phyloP scores from a whole-genome alignment of 2,888 invertebrate species.

The Phortica magna region DNA sequence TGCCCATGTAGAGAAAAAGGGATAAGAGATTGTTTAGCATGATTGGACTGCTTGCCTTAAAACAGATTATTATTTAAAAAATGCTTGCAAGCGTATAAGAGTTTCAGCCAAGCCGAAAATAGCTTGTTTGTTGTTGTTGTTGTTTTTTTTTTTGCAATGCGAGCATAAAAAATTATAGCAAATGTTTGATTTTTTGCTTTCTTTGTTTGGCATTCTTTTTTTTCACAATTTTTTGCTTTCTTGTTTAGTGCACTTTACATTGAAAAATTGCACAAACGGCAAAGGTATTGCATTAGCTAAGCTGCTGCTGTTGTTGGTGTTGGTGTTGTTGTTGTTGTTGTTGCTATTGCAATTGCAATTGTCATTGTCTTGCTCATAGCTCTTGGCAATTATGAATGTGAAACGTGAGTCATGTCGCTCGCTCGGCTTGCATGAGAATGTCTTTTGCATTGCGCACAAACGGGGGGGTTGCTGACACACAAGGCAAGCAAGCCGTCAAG shows the following conservation, averaged over 20 bases:
- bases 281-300: conserved; percentile 18
- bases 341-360: conserved; percentile 22
- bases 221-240: background rate
- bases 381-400: conserved; percentile 30
- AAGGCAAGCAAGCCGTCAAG: too few relatives aligned
- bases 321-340: too few relatives aligned
- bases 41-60: too few relatives aligned
- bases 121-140: too few relatives aligned
- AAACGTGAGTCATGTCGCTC: conserved; percentile 14
- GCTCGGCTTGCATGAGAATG: conserved; percentile 54
- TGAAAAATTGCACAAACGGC: conserved; percentile 22
- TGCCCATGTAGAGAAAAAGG: too few relatives aligned
- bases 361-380: conserved; percentile 11
- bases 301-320: too few relatives aligned
- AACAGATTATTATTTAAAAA: too few relatives aligned
- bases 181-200: conserved; percentile 1
- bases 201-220: background rate
- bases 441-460: conserved; percentile 42
- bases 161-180: background rate
- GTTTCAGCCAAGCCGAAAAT: too few relatives aligned
- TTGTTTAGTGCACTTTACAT: conserved; percentile 11
- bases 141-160: background rate
- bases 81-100: too few relatives aligned
- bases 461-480: too few relatives aligned
- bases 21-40: too few relatives aligned